These are phyloP conservation scores for Rhabditophanes sp. DNA, from an alignment of 2,888 invertebrate genomes.

Conservation along the genomic window DNA sequence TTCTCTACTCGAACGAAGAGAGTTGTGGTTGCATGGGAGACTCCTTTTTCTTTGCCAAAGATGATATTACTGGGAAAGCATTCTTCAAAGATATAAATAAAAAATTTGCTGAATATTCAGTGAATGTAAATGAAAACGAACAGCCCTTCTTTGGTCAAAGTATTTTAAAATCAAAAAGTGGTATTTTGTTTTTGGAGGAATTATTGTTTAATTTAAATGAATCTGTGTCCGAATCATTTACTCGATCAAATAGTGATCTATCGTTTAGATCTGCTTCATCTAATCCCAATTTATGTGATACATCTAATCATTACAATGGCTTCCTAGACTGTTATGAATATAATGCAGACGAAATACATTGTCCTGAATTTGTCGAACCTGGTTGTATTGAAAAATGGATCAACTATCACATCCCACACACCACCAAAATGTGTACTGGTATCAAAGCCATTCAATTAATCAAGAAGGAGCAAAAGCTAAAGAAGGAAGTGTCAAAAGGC, in stretches of 20 bases:
- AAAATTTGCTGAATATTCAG: slow-evolving; percentile 1
- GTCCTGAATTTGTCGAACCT: too few relatives aligned
- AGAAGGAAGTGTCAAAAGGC: neutral
- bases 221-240: neutral
- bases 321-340: neutral
- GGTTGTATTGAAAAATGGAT: too few relatives aligned
- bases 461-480: slow-evolving; percentile 7
- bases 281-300: too few relatives aligned
- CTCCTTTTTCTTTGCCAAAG: slow-evolving; percentile 79
- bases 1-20: slow-evolving; percentile 62
- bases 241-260: slow-evolving; percentile 9
- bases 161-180: slow-evolving; percentile 9
- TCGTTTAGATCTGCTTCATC: slow-evolving; percentile 12
- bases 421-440: slow-evolving; percentile 3
- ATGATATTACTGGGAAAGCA: slow-evolving; percentile 54
- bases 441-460: slow-evolving; percentile 6
- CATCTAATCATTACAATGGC: too few relatives aligned
- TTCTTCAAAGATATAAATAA: slow-evolving; percentile 5
- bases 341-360: slow-evolving; percentile 2
- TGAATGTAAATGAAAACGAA: slow-evolving; percentile 5
- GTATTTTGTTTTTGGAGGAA: slow-evolving; percentile 2
- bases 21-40: slow-evolving; percentile 90
- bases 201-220: too few relatives aligned
- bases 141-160: slow-evolving; percentile 21
- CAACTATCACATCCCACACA: slow-evolving; percentile 4